A percentile compares a stretch with the other conserved stretches of the same genome.
phyloP scores from a whole-genome alignment of 30 jellyfish, hydroid and myxozoan genomes.

The Hydractinia echinata region DNA sequence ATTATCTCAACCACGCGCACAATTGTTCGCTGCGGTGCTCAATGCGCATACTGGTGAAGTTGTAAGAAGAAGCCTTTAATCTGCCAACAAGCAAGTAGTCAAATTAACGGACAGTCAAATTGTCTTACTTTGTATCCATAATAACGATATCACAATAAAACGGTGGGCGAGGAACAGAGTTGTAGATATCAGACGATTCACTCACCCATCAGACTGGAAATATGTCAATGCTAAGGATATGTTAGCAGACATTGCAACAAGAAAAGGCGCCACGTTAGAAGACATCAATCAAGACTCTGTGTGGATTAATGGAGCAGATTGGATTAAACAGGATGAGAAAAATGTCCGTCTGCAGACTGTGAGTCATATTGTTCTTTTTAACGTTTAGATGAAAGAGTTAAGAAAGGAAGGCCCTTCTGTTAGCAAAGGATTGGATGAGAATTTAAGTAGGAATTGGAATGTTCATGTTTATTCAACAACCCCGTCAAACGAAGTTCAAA shows the following conservation, averaged over 20 bases:
- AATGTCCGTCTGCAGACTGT: constrained; percentile 1
- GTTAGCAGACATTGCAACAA: constrained; percentile 21
- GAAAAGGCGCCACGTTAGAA: constrained; percentile 23
- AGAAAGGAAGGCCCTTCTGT: neutral
- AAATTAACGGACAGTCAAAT: constrained; percentile 27
- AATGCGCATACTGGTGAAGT: no score
- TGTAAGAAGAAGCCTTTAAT: neutral
- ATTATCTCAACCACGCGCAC: constrained; percentile 15
- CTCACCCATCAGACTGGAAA: constrained; percentile 7
- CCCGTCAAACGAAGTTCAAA: constrained; percentile 16
- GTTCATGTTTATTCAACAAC: no score
- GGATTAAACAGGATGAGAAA: no score
- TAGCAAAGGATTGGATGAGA: constrained; percentile 13
- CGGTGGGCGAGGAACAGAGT: constrained; percentile 29
- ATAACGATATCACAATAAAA: constrained; percentile 14
- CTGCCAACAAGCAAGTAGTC: neutral
- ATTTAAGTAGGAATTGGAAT: no score
- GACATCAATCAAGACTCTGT: constrained; percentile 19
- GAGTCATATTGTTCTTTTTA: neutral
- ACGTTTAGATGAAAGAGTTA: neutral
- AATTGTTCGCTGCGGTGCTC: neutral
- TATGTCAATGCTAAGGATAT: constrained; percentile 13
- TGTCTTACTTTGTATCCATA: constrained; percentile 6
- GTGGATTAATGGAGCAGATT: constrained; percentile 8
- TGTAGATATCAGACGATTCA: constrained; percentile 17